Evolutionary conservation across 2,113 vertebrate species (phyloP), one percentile per base, ranked within the genome.

Genomic region (Oriolus oriolus): DNA sequence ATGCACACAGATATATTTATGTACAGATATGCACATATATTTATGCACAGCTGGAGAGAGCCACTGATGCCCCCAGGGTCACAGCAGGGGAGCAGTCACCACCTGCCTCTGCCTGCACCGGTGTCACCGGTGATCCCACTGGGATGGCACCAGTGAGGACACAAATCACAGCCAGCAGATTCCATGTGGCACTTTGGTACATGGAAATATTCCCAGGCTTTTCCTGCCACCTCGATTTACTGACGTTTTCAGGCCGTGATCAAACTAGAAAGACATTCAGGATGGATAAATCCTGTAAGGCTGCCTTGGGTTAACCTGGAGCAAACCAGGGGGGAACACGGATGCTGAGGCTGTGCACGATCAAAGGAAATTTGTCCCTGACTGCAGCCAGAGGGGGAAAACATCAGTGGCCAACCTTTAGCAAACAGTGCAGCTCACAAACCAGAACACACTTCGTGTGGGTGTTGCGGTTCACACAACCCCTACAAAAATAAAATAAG

Each of bases 381-480:
- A 3, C 39, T 59, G 49, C 49, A 54, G 82, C 17, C 50, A 54
- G 87, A 50, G 47, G 35, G 24, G 15, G 19, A 44, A 64, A 69
- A 22, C 73, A 83, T 9, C 83, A 65, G 39, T 49, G 65, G 64
- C 19, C 28, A 41, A 23, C 61, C 50, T 59, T 21, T 7, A n/a
- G 18, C 1, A 10, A 44, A 14, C 37, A 37, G 5, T 4, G 16
- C 39, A 16, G 27, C 6, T 26, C 53, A 9, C 0, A 27, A 13
- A 71, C 24, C 41, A 28, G 18, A 45, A 22, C 11, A 8, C 4
- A 1, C 18, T 11, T 6, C 41, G 33, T 2, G 16, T 42, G 50
- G 9, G 39, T 31, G 44, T 13, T n/a, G 15, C n/a, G 42, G 22
- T 24, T 47, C 33, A 26, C 42, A 74, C 15, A 45, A 66, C 6